Conservation (phyloP, 2,113 vertebrate genomes). For the Rhynchopsitta pachyrhyncha region DNA sequence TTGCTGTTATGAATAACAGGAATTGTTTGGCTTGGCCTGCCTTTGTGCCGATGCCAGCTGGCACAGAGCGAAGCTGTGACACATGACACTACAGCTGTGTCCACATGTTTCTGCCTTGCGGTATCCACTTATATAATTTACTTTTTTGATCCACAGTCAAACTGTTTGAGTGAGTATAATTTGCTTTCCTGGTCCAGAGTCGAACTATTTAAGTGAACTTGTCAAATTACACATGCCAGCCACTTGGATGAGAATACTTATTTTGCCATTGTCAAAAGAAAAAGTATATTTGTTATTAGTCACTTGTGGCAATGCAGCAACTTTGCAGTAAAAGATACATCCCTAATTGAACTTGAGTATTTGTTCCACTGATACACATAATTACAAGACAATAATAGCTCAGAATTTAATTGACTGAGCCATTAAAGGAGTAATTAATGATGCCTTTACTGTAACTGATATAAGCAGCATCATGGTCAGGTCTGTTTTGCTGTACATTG, state of each 20-base stretch:
- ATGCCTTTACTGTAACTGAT: slow-evolving; percentile 62
- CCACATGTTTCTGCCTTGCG: slow-evolving; percentile 86
- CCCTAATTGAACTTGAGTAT: slow-evolving; percentile 68
- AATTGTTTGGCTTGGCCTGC: slow-evolving; percentile 89
- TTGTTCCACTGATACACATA: slow-evolving; percentile 68
- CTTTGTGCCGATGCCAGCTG: slow-evolving; percentile 87
- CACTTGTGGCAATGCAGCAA: slow-evolving; percentile 47
- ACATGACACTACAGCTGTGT: slow-evolving; percentile 95
- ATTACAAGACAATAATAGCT: slow-evolving; percentile 71
- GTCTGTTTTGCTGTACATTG: not conserved
- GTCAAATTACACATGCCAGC: slow-evolving; percentile 87
- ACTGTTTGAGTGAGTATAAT: slow-evolving; percentile 71
- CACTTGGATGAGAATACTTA: slow-evolving; percentile 84
- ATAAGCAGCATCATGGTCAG: not conserved
- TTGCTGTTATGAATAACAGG: slow-evolving; percentile 93
- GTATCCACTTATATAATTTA: slow-evolving; percentile 83
- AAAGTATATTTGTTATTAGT: slow-evolving; percentile 50
- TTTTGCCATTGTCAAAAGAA: slow-evolving; percentile 76
- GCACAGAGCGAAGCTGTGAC: slow-evolving; percentile 82
- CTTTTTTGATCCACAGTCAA: slow-evolving; percentile 84
- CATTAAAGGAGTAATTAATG: slow-evolving; percentile 71
- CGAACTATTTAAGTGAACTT: slow-evolving; percentile 83
- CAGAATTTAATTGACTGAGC: slow-evolving; percentile 71
- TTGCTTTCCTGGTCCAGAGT: slow-evolving; percentile 75
- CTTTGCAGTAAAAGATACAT: slow-evolving; percentile 66